Conservation (phyloP, 2,113 vertebrate genomes). For the Anarhynchus alexandrinus region DNA sequence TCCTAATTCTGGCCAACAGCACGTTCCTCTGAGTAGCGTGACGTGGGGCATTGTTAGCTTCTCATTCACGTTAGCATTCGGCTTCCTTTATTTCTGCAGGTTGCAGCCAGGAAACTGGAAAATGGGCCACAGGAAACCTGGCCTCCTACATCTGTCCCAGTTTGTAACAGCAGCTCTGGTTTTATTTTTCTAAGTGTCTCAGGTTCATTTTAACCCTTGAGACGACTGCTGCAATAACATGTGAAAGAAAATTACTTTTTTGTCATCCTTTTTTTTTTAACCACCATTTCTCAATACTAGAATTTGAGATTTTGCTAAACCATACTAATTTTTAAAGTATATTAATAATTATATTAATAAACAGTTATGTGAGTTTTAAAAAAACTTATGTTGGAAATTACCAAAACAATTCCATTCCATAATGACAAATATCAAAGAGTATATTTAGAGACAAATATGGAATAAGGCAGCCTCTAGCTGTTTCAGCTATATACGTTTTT, state of each 20-base stretch:
- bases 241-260: background rate
- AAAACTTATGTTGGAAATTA: background rate
- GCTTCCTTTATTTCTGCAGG: conserved; percentile 78
- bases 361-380: background rate
- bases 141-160: conserved; percentile 82
- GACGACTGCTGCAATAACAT: background rate
- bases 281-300: background rate
- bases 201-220: conserved; percentile 74
- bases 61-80: conserved; percentile 56
- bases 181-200: conserved; percentile 74
- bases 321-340: background rate
- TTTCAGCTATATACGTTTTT: background rate
- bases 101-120: conserved; percentile 83
- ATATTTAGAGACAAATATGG: background rate
- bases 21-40: background rate
- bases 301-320: background rate
- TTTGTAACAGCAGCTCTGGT: conserved; percentile 76
- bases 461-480: background rate
- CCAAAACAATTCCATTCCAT: background rate
- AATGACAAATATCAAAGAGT: background rate
- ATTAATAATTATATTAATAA: background rate
- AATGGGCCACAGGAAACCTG: conserved; percentile 84
- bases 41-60: conserved; percentile 50
- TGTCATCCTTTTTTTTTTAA: background rate
- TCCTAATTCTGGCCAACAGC: conserved; percentile 7